Percentiles rank a stretch among this genome's conserved stretches.
These are phyloP conservation scores for Hipposideros larvatus DNA, from an alignment of 2,797 vertebrate species.

Conservation along the genomic window DNA sequence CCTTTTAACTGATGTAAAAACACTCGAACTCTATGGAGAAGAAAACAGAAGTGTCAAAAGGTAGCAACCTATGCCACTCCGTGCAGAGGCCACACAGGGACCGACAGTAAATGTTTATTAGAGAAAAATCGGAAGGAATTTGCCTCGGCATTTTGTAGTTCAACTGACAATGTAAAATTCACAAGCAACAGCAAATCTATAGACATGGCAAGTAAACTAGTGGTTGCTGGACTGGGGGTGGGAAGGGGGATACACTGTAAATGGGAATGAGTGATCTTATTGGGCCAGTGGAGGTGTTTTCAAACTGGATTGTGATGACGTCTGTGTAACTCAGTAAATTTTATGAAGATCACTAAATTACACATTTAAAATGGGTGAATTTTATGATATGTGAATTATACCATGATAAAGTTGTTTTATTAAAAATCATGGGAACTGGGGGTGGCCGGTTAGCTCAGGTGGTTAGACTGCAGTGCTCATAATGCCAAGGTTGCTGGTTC, in stretches of 20 bases:
- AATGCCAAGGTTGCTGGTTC: too few species aligned
- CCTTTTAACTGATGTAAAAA: background rate
- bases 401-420: background rate
- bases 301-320: background rate
- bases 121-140: conserved; percentile 1
- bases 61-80: background rate
- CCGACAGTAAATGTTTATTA: background rate
- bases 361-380: background rate
- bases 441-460: too few species aligned
- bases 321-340: background rate
- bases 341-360: background rate
- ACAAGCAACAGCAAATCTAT: background rate
- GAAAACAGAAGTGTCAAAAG: background rate
- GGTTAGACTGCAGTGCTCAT: too few species aligned
- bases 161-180: background rate
- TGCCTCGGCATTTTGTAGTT: background rate
- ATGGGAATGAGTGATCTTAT: background rate
- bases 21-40: background rate
- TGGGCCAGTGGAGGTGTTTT: background rate
- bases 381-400: background rate
- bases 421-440: background rate
- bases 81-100: background rate
- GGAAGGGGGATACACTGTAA: background rate
- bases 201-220: background rate
- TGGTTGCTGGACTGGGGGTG: background rate